A percentile compares a stretch with the other conserved stretches of the same genome.
Evolutionary conservation across 2,888 invertebrate species (phyloP).

Genomic region (Cerastis leucographa): DNA sequence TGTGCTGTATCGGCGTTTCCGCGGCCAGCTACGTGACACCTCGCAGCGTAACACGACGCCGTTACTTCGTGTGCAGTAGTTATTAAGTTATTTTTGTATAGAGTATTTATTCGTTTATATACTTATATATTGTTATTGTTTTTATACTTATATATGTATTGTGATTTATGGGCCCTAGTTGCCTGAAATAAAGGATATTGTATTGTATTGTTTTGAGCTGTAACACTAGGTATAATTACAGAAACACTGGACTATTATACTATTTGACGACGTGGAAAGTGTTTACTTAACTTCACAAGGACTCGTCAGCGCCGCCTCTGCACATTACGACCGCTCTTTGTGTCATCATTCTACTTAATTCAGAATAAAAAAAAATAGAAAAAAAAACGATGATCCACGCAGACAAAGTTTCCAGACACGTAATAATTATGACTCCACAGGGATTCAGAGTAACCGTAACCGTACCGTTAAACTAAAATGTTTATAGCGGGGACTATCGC

Average conservation of each 20-base stretch:
- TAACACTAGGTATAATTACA: neutral
- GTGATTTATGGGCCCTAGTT: no score
- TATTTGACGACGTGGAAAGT: slow-evolving; percentile 4
- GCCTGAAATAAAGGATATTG: no score
- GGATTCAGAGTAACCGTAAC: slow-evolving; percentile 19
- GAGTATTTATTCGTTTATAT: no score
- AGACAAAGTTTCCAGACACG: slow-evolving; percentile 28
- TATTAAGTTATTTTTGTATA: no score
- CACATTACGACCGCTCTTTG: slow-evolving; percentile 6
- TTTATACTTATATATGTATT: no score
- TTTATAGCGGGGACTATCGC: slow-evolving; percentile 34
- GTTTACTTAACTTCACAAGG: slow-evolving; percentile 3
- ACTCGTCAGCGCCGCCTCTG: neutral
- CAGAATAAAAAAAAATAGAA: slow-evolving; percentile 19
- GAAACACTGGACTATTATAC: no score
- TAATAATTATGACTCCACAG: slow-evolving; percentile 16
- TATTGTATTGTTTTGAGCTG: no score
- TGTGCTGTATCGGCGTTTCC: no score
- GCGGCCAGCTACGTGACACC: no score
- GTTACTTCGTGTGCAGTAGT: no score
- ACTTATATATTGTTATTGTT: no score
- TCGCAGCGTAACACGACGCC: no score
- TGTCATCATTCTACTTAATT: slow-evolving; percentile 22
- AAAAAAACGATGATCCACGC: slow-evolving; percentile 7
- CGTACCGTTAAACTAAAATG: slow-evolving; percentile 35